Conservation (phyloP, 2,888 invertebrate genomes). For the Diaprepes abbreviatus region DNA sequence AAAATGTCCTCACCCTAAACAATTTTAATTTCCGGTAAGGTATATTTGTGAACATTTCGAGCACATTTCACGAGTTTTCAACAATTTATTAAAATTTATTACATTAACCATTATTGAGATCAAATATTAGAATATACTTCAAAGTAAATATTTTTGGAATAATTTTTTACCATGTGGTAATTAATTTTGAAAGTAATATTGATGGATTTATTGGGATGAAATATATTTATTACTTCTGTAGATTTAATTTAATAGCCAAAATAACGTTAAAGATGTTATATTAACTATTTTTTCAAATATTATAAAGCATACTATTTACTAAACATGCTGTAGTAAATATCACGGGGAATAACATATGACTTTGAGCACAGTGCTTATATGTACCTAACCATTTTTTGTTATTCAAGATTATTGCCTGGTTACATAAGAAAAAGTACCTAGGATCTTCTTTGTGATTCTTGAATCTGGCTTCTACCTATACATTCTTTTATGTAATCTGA, state of each 20-base stretch:
- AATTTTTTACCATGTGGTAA: not conserved
- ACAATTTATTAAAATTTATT: conserved; percentile 38
- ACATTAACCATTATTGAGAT: conserved; percentile 52
- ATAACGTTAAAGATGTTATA: not conserved
- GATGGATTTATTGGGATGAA: not conserved
- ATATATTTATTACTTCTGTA: not conserved
- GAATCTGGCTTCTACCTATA: too few species aligned
- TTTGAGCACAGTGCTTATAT: too few species aligned
- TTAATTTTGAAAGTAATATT: not conserved
- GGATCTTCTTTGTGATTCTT: too few species aligned
- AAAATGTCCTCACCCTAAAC: conserved; percentile 63
- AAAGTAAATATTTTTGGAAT: conserved; percentile 54
- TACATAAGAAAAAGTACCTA: too few species aligned
- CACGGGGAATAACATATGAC: too few species aligned
- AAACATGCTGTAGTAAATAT: too few species aligned
- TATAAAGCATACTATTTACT: too few species aligned
- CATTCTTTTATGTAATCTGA: too few species aligned
- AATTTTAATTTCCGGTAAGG: conserved; percentile 62
- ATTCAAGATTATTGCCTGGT: too few species aligned
- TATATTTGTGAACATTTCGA: conserved; percentile 4
- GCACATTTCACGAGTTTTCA: conserved; percentile 26
- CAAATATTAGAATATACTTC: conserved; percentile 53
- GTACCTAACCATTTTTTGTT: too few species aligned
- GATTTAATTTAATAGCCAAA: not conserved
- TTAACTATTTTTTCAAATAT: too few species aligned